phyloP scores from a whole-genome alignment of 2,888 invertebrate species.

The Macropis europaea region DNA sequence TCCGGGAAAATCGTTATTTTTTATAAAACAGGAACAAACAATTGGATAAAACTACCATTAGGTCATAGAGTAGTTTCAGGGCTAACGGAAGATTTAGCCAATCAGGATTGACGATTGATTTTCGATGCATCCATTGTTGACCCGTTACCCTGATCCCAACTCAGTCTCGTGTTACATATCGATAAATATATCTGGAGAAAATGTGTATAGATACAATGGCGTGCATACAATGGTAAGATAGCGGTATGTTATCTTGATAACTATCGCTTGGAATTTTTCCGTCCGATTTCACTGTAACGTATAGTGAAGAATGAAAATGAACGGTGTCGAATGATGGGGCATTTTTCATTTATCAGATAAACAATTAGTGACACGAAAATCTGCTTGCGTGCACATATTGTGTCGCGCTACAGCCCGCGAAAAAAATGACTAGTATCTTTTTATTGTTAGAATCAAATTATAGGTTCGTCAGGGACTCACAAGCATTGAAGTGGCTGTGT shows the following conservation, averaged over 20 bases:
- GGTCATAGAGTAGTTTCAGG: not conserved
- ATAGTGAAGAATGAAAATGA: constrained; percentile 19
- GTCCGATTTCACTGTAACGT: constrained; percentile 30
- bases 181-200: constrained; percentile 1
- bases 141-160: not conserved
- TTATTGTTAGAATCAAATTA: not conserved
- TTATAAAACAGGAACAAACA: not conserved
- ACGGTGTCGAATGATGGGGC: constrained; percentile 1
- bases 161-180: not conserved
- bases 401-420: not conserved
- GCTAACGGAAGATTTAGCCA: not conserved
- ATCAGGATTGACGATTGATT: not conserved
- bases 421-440: not conserved
- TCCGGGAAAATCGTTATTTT: not conserved
- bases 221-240: constrained; percentile 25
- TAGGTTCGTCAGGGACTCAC: too few species aligned
- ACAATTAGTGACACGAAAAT: constrained; percentile 27
- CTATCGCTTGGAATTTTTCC: constrained; percentile 53
- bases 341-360: constrained; percentile 27
- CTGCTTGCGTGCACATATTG: not conserved
- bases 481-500: too few species aligned
- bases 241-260: constrained; percentile 41
- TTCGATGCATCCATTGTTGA: not conserved
- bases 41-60: not conserved
- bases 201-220: constrained; percentile 20